Evolutionary conservation across 1,140 invertebrate species (phyloP).

Genomic region (Maniola jurtina): DNA sequence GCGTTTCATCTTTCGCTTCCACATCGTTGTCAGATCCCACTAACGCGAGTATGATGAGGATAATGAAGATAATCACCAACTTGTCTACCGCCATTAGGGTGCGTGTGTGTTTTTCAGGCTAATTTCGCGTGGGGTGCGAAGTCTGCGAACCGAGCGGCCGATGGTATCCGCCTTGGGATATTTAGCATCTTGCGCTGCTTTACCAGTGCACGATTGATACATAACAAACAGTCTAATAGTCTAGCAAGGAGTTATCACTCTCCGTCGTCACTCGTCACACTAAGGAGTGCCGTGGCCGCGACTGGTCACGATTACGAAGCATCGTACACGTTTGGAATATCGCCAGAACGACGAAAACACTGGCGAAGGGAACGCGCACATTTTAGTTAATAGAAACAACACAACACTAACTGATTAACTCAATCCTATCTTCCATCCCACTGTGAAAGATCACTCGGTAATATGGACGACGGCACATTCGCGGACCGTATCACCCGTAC

Average conservation of each 20-base stretch:
- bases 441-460: slow-evolving; percentile 34
- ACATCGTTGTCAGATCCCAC: slow-evolving; percentile 54
- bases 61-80: slow-evolving; percentile 45
- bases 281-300: slow-evolving; percentile 35
- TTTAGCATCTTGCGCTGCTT: slow-evolving; percentile 36
- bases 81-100: slow-evolving; percentile 66
- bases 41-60: slow-evolving; percentile 48
- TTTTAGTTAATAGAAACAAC: slow-evolving; percentile 39
- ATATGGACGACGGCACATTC: slow-evolving; percentile 41
- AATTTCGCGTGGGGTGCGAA: slow-evolving; percentile 26
- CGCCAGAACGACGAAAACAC: slow-evolving; percentile 48
- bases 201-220: slow-evolving; percentile 38
- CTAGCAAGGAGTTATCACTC: slow-evolving; percentile 8
- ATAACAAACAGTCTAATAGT: slow-evolving; percentile 43
- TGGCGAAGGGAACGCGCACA: slow-evolving; percentile 37
- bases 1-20: slow-evolving; percentile 60
- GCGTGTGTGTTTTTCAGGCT: slow-evolving; percentile 41
- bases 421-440: slow-evolving; percentile 37
- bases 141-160: slow-evolving; percentile 27
- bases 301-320: slow-evolving; percentile 18
- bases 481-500: slow-evolving; percentile 9
- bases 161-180: slow-evolving; percentile 25
- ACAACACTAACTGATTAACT: slow-evolving; percentile 26
- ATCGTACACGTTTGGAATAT: slow-evolving; percentile 38
- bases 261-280: slow-evolving; percentile 33